These are phyloP conservation scores for Drosophila maculinotata DNA, from an alignment of 2,888 invertebrate species.

Conservation along the genomic window DNA sequence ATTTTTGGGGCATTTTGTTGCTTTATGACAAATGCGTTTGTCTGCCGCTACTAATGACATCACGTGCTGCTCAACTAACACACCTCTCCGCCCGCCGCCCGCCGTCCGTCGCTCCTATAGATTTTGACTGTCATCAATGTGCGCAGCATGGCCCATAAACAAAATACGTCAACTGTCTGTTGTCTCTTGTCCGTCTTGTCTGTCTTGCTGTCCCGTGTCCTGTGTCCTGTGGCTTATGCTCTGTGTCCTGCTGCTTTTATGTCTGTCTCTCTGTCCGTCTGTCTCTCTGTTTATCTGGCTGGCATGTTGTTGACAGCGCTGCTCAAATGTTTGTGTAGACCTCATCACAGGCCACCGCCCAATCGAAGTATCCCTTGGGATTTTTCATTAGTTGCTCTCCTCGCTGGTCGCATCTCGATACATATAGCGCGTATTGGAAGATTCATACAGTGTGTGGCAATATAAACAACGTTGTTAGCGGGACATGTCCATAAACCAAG, in stretches of 20 bases:
- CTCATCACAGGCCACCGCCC: constrained; percentile 30
- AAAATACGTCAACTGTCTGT: constrained; percentile 73
- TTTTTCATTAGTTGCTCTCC: constrained; percentile 59
- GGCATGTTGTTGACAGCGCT: constrained; percentile 69
- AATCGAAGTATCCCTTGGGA: constrained; percentile 49
- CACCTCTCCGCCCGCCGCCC: background rate
- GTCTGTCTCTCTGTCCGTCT: background rate
- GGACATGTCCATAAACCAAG: constrained; percentile 55
- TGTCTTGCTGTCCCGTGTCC: constrained; percentile 31
- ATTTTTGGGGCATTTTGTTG: constrained; percentile 48
- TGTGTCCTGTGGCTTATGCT: constrained; percentile 28
- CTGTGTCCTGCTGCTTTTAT: background rate
- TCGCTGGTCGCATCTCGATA: constrained; percentile 3
- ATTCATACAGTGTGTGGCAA: constrained; percentile 24
- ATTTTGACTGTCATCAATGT: constrained; percentile 72
- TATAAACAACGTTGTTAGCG: constrained; percentile 62
- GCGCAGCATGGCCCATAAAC: constrained; percentile 67
- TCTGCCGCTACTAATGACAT: constrained; percentile 71
- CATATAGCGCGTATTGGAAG: constrained; percentile 2
- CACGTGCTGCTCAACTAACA: constrained; percentile 65
- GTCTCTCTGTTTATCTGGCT: constrained; percentile 14
- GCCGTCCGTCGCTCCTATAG: constrained; percentile 23
- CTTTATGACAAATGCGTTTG: constrained; percentile 73
- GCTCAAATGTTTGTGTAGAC: constrained; percentile 69
- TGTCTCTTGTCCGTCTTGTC: constrained; percentile 18